Conservation (phyloP, 2,888 invertebrate genomes). For the Globia sparganii region DNA sequence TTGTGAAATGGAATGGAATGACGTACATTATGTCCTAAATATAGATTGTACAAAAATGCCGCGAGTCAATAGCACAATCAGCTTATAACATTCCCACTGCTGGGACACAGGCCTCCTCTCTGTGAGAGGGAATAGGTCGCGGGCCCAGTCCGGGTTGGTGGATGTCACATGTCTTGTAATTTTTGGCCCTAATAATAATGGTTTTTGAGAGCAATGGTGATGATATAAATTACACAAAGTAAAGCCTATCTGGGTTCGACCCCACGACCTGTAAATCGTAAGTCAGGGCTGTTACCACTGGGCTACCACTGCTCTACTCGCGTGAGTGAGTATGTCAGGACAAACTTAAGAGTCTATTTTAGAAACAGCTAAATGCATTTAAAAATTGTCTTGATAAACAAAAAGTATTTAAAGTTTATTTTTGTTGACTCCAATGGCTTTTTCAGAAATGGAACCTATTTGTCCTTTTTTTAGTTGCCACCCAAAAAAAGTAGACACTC, state of each 20-base stretch:
- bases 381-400: not conserved
- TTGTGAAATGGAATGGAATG: conserved; percentile 5
- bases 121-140: too few relatives aligned
- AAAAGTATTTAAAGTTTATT: not conserved
- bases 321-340: not conserved
- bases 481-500: conserved; percentile 24
- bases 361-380: not conserved
- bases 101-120: too few relatives aligned
- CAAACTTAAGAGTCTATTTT: not conserved
- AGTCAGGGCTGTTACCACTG: too few relatives aligned
- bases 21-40: not conserved
- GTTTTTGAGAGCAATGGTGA: too few relatives aligned
- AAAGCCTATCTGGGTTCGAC: too few relatives aligned
- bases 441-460: conserved; percentile 6
- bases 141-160: too few relatives aligned
- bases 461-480: conserved; percentile 3
- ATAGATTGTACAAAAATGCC: not conserved
- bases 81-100: too few relatives aligned
- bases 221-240: too few relatives aligned
- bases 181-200: too few relatives aligned
- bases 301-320: too few relatives aligned
- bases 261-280: too few relatives aligned
- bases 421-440: not conserved
- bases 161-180: too few relatives aligned
- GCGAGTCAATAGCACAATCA: not conserved